Base-by-base conservation (phyloP, 2,113 vertebrate genomes). In the Lepus americanus region DNA sequence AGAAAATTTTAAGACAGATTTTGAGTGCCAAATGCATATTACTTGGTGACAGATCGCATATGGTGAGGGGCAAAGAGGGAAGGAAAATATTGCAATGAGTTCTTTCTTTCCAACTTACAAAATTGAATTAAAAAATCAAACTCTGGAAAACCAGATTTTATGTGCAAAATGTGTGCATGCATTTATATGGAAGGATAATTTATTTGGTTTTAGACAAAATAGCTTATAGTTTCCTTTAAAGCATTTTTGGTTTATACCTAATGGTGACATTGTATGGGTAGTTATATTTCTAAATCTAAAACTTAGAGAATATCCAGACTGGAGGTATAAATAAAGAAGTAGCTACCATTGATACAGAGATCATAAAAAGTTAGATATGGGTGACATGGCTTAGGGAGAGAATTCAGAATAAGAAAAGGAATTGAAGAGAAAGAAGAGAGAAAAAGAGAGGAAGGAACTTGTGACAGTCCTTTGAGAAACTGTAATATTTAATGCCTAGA, bases 381-480 rank as follows among this genome's bases (percentile, higher is more conserved):
- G 9, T 82, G 20, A 59, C 86, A 69, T 3, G 25, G 22, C 11
- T 33, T n/a, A 74, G 10, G 19, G 39, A 27, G 2, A 66, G 77
- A 66, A 33, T 61, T 89, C 76, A 82, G n/a, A 94, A 73, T 29
- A 87, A 94, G 55, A 85, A 77, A 83, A 66, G 4, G 39, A 85
- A 6, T 44, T 82, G 17, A 13, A 78, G 64, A 72, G 53, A 80
- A 76, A 83, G 31, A 84, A 64, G 33, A 89, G 4, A 76, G 8
- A n/a, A 92, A 74, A 69, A 19, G 3, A 86, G 0, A 83, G 69
- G 23, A 59, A 17, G 55, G 20, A 83, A n/a, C 39, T 5, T 77
- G 0, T 20, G 39, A 84, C 2, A 51, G 5, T 16, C 5, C 23
- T 36, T 0, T 49, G 77, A 90, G 22, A 19, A 82, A 23, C 13